Conservation (phyloP, 2,797 vertebrate species). For the Crocidura indochinensis region DNA sequence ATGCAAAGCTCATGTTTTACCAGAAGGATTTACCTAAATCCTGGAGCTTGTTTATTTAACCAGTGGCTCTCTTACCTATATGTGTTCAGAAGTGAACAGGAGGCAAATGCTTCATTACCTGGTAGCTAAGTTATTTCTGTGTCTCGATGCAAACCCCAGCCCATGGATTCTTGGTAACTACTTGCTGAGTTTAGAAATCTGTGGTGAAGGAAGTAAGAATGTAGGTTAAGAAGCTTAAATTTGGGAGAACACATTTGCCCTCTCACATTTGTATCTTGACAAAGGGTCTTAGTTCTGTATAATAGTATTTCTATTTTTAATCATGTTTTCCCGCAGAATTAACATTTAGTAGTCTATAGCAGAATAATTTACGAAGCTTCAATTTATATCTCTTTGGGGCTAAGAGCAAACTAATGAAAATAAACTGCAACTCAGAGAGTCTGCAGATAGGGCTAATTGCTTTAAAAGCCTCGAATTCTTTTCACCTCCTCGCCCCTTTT, state of each 20-base stretch:
- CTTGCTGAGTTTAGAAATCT: slow-evolving; percentile 17
- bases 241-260: slow-evolving; percentile 38
- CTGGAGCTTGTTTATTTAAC: neutral
- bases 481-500: neutral
- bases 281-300: slow-evolving; percentile 10
- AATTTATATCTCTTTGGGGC: slow-evolving; percentile 54
- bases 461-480: slow-evolving; percentile 49
- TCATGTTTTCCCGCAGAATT: slow-evolving; percentile 55
- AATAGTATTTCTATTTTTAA: slow-evolving; percentile 63
- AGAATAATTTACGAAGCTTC: slow-evolving; percentile 53
- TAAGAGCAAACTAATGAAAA: slow-evolving; percentile 72
- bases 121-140: slow-evolving; percentile 7
- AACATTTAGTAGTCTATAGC: slow-evolving; percentile 48
- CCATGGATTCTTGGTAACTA: neutral
- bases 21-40: neutral
- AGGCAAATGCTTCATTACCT: neutral
- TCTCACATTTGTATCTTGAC: slow-evolving; percentile 40
- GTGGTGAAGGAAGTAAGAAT: slow-evolving; percentile 36
- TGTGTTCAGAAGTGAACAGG: neutral
- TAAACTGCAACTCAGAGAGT: neutral
- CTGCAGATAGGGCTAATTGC: slow-evolving; percentile 44
- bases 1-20: slow-evolving; percentile 3
- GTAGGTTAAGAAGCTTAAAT: slow-evolving; percentile 11
- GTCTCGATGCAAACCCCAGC: neutral
- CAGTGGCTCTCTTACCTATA: neutral